phyloP scores from a whole-genome alignment of 2,113 vertebrate species.

The Podarcis raffonei region DNA sequence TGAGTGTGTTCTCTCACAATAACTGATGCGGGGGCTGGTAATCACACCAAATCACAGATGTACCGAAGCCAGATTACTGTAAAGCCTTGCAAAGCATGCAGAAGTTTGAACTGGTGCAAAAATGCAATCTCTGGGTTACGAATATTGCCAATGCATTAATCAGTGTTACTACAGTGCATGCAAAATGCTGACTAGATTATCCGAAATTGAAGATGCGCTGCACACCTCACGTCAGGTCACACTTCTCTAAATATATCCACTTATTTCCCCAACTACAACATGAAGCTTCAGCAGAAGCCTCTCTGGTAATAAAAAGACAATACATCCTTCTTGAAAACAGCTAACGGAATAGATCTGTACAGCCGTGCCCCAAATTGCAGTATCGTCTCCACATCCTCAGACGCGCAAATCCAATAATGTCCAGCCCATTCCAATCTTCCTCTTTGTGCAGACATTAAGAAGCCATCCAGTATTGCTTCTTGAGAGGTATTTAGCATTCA shows the following conservation, averaged over 20 bases:
- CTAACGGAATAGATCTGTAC: not conserved
- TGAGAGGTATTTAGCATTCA: not conserved
- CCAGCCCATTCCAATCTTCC: not conserved
- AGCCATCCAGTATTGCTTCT: not conserved
- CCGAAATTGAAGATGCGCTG: accelerated
- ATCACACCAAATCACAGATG: not conserved
- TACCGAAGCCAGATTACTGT: not conserved
- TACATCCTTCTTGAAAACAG: not conserved
- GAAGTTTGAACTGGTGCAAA: not conserved
- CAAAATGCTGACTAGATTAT: accelerated
- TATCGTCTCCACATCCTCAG: not conserved
- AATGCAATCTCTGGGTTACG: not conserved
- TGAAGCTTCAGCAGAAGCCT: not conserved
- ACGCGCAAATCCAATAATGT: not conserved
- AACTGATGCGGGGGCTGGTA: not conserved
- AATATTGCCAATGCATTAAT: accelerated
- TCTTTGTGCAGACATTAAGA: not conserved
- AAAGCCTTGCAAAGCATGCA: not conserved
- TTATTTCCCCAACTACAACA: not conserved
- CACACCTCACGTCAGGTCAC: not conserved
- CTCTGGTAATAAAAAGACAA: not conserved
- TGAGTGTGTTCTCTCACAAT: accelerated
- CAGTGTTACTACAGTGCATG: not conserved
- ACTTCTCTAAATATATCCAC: accelerated
- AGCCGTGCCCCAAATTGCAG: not conserved